A percentile compares a stretch with the other conserved stretches of the same genome.
These are phyloP conservation scores for Drosophila mayaguana DNA, from an alignment of 2,888 invertebrate species.

Conservation along the genomic window DNA sequence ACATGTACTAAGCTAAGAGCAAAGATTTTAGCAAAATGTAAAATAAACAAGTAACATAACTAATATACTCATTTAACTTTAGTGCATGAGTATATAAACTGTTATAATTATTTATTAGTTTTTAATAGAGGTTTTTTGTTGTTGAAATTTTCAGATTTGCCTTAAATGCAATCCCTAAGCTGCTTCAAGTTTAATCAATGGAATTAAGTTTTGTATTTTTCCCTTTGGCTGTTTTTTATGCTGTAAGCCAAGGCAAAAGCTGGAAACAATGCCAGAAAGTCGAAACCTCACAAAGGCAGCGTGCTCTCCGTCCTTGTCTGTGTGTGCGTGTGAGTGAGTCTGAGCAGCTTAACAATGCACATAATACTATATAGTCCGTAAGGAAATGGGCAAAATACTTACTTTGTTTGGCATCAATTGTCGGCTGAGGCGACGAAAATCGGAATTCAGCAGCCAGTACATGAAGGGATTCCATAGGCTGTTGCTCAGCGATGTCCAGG, in stretches of 20 bases:
- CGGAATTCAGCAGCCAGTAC: constrained; percentile 94
- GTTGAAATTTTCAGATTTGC: background rate
- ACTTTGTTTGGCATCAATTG: constrained; percentile 92
- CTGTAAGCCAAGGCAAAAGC: background rate
- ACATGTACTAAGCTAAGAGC: background rate
- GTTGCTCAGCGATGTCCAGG: constrained; percentile 94
- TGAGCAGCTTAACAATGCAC: background rate
- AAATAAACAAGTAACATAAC: background rate
- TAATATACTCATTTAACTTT: too few species aligned
- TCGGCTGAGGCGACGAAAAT: constrained; percentile 92
- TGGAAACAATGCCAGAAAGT: background rate
- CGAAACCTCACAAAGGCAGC: background rate
- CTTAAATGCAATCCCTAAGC: background rate
- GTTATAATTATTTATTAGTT: background rate
- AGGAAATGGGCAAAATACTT: constrained; percentile 75
- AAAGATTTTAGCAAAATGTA: background rate
- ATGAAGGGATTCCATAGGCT: constrained; percentile 96
- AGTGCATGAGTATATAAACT: too few species aligned
- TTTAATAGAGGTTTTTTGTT: background rate
- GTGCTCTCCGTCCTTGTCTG: too few species aligned
- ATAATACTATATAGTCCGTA: background rate
- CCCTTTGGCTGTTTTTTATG: background rate
- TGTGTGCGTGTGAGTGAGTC: background rate
- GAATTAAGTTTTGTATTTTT: background rate
- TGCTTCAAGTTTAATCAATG: too few species aligned